phyloP scores from a whole-genome alignment of 1,140 invertebrate species.

The Caenorhabditis latens region DNA sequence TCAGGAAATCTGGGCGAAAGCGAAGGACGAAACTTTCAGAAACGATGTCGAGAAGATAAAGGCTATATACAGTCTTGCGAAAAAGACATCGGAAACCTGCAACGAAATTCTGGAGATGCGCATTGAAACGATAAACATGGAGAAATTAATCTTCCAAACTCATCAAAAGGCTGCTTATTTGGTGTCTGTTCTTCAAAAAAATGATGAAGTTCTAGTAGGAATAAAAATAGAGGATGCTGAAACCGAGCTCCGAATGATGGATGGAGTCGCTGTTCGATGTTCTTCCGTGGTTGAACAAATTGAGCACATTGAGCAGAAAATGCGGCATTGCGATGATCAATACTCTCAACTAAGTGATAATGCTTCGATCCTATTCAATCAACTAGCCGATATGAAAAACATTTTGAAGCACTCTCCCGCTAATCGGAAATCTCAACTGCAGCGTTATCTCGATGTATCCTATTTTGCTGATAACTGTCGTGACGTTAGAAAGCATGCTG shows the following conservation, averaged over 20 bases:
- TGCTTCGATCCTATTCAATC: not conserved
- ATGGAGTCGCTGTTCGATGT: conserved; percentile 17
- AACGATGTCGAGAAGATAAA: not conserved
- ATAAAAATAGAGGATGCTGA: conserved; percentile 1
- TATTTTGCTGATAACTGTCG: not conserved
- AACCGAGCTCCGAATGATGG: not conserved
- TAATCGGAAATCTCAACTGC: not conserved
- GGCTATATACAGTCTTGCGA: not conserved
- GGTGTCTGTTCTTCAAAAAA: not conserved
- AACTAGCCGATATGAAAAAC: not conserved
- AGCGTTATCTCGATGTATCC: not conserved
- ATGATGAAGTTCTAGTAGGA: no score
- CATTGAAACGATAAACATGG: conserved; percentile 28
- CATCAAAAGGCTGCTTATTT: conserved; percentile 25
- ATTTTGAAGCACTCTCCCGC: not conserved
- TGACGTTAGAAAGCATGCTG: not conserved
- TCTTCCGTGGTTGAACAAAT: conserved; percentile 26
- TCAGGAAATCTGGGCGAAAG: not conserved
- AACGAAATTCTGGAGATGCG: conserved; percentile 8
- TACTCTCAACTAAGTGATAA: not conserved
- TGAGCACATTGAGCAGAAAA: not conserved
- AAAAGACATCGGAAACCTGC: not conserved
- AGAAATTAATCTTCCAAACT: conserved; percentile 2
- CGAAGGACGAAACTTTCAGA: not conserved
- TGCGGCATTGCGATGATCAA: not conserved